Base-by-base conservation (phyloP, 2,888 invertebrate genomes). In the Spialia ferax region DNA sequence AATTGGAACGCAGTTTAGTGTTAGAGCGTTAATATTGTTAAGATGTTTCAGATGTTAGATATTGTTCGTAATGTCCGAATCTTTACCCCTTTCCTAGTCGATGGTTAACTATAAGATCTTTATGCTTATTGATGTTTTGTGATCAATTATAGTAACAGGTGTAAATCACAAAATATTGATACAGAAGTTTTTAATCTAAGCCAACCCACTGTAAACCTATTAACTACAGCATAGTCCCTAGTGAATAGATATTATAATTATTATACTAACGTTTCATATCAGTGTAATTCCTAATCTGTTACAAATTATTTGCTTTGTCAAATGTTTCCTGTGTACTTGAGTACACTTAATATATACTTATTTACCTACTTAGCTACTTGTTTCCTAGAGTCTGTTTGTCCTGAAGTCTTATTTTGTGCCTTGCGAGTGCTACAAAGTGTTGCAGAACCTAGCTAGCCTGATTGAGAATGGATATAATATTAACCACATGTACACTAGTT, bases 351-450 rank as follows among this genome's bases (percentile, higher is more conserved):
- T 8, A 54, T 60, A 54, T 15, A 42, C 11, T 38, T 48, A 67
- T 61, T 66, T 26, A 63, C 23, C 22, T 50, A 22, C 13, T 22
- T 50, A 50, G 13, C n/a, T 56, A 69, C 63, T 69, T 63, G 69
- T 71, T 73, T 71, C 64, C 18, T 54, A 69, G 71, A 68, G 72
- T 74, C 77, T 71, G 74, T 76, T 77, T 77, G 73, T 77, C 78
- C 79, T 79, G 73, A 77, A 77, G 73, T 83, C 77, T 91, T 91
- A 77, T 87, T 86, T 91, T 87, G 92, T 93, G 92, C 92, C 92
- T 92, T 93, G 83, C 85, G 73, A 80, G 79, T 78, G 82, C 84
- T 80, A 75, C 78, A 75, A 77, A 79, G 81, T 85, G 77, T 77
- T 82, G 82, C 82, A 81, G 80, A 78, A 74, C 70, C 61, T 66